phyloP scores from a whole-genome alignment of 1,140 invertebrate species.

The Aleiodes sp. region DNA sequence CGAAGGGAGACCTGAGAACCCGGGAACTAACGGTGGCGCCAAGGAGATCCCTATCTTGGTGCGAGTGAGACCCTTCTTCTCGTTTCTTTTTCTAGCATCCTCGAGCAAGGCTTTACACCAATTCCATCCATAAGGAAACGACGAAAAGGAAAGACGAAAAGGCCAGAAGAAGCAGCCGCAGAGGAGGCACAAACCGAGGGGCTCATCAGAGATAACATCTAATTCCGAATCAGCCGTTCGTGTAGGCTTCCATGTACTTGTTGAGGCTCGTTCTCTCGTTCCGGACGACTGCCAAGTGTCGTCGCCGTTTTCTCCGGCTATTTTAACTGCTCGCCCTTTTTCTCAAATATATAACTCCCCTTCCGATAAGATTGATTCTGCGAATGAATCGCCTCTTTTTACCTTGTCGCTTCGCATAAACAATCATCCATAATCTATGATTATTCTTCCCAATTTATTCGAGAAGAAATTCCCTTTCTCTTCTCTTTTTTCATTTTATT shows the following conservation, averaged over 20 bases:
- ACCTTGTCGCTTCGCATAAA: not conserved
- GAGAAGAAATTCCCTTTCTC: no score
- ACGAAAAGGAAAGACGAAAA: conserved; percentile 22
- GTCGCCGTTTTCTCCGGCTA: conserved; percentile 28
- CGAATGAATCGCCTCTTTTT: not conserved
- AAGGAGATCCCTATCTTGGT: conserved; percentile 59
- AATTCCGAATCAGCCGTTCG: conserved; percentile 58
- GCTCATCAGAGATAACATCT: conserved; percentile 64
- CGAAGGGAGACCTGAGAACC: conserved; percentile 18
- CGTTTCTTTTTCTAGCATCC: not conserved
- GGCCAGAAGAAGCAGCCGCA: conserved; percentile 11
- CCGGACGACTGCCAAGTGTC: conserved; percentile 28
- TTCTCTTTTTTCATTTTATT: no score
- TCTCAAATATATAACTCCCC: conserved; percentile 10
- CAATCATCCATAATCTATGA: not conserved
- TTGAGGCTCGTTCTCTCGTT: conserved; percentile 25
- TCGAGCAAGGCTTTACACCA: not conserved
- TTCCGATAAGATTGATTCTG: not conserved
- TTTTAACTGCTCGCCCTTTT: conserved; percentile 22
- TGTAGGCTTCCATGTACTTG: conserved; percentile 40
- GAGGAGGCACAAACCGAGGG: conserved; percentile 35
- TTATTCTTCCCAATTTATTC: not conserved
- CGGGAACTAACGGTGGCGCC: conserved; percentile 54
- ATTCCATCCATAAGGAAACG: conserved; percentile 2
- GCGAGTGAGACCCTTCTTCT: conserved; percentile 41